Percentiles rank a stretch among this genome's conserved stretches.
These are phyloP conservation scores for Tetragonula carbonaria DNA, from an alignment of 2,888 invertebrate species.

Conservation along the genomic window DNA sequence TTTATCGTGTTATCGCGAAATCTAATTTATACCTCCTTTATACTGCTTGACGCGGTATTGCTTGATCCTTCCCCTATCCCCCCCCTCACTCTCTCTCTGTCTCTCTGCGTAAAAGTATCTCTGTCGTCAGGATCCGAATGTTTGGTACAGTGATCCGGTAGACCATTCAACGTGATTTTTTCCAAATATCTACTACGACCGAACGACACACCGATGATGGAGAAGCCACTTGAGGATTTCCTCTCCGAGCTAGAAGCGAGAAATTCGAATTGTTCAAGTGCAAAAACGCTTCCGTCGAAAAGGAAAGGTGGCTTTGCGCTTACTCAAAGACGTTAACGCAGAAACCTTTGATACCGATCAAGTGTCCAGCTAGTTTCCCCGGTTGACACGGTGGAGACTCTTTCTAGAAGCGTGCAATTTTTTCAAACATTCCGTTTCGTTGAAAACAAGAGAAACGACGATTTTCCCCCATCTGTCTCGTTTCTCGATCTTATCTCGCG, in stretches of 20 bases:
- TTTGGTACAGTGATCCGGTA: too few species aligned
- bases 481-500: too few species aligned
- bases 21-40: conserved; percentile 70
- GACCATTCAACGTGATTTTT: too few species aligned
- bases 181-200: too few species aligned
- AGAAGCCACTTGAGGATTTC: too few species aligned
- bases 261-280: neutral
- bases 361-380: conserved; percentile 70
- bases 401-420: conserved; percentile 43
- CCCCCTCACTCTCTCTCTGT: too few species aligned
- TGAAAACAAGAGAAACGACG: neutral
- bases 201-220: neutral
- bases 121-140: too few species aligned
- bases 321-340: conserved; percentile 38
- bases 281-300: neutral
- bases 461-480: neutral
- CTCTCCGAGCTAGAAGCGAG: neutral
- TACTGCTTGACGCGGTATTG: neutral
- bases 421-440: neutral
- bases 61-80: neutral
- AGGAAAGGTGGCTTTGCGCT: neutral
- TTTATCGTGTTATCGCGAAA: conserved; percentile 76
- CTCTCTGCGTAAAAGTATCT: neutral
- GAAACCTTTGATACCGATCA: conserved; percentile 65
- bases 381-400: conserved; percentile 78